Conservation (phyloP, 2,113 vertebrate species). For the Vidua macroura region DNA sequence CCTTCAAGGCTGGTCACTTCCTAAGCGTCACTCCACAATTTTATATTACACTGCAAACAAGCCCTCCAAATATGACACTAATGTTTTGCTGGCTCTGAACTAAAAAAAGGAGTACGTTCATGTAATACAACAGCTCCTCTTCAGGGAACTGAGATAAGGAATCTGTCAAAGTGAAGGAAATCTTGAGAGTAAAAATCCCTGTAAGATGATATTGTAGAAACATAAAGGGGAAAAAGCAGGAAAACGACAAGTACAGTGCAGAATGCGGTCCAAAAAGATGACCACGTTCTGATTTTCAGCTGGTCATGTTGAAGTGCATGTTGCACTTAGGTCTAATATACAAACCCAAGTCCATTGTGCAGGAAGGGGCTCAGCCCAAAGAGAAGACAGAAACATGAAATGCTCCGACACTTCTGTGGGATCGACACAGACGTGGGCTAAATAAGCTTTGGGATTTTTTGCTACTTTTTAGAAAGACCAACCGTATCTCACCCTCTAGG, state of each 20-base stretch:
- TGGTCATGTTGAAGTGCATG: rapidly evolving
- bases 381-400: not conserved
- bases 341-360: not conserved
- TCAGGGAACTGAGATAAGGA: not conserved
- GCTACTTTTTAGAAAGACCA: not conserved
- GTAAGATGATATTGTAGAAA: not conserved
- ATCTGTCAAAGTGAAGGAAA: not conserved
- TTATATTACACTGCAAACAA: not conserved
- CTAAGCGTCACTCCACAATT: not conserved
- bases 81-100: not conserved
- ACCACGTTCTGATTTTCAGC: rapidly evolving
- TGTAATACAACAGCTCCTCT: not conserved
- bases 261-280: not conserved
- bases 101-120: rapidly evolving
- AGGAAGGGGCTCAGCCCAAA: not conserved
- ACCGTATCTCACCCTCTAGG: not conserved
- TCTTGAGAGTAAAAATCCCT: not conserved
- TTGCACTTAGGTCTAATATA: not conserved
- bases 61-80: not conserved
- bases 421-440: rapidly evolving
- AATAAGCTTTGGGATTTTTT: rapidly evolving
- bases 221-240: not conserved
- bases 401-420: not conserved
- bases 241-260: not conserved
- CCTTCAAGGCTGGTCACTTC: not conserved